These are phyloP conservation scores for Galeruca laticollis DNA, from an alignment of 2,888 invertebrate species.

Conservation along the genomic window DNA sequence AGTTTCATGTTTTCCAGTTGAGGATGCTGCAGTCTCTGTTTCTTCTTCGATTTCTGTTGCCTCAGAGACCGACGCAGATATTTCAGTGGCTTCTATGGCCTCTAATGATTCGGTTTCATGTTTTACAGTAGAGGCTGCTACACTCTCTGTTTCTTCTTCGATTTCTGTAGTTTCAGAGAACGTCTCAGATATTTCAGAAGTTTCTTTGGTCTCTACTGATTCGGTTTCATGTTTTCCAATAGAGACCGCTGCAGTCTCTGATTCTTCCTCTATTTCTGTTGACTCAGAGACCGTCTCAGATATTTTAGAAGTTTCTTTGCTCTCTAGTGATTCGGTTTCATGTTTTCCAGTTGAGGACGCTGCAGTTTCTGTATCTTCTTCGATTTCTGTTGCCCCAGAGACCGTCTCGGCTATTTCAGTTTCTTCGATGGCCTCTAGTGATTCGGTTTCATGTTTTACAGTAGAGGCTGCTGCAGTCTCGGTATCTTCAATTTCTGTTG, in stretches of 20 bases:
- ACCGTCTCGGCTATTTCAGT: not conserved
- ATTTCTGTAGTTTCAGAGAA: not conserved
- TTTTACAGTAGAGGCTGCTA: too few relatives aligned
- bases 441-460: too few relatives aligned
- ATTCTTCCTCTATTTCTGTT: not conserved
- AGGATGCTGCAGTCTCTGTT: not conserved
- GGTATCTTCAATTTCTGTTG: not conserved
- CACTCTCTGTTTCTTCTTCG: too few relatives aligned
- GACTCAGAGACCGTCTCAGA: not conserved
- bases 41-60: not conserved
- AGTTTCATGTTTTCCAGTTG: not conserved
- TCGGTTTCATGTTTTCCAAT: not conserved
- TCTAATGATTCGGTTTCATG: too few relatives aligned
- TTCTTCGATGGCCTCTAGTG: too few relatives aligned
- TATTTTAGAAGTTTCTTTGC: not conserved
- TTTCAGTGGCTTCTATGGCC: not conserved
- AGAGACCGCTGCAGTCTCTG: not conserved
- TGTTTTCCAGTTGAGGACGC: not conserved
- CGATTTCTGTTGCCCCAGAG: not conserved
- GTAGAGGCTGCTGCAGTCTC: not conserved
- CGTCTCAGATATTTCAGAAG: not conserved
- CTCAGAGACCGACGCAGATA: not conserved
- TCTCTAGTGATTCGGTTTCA: not conserved
- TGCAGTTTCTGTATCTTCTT: not conserved
- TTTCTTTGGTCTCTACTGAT: not conserved